These are phyloP conservation scores for Betta splendens DNA, from an alignment of 2,797 vertebrate species.

Conservation along the genomic window DNA sequence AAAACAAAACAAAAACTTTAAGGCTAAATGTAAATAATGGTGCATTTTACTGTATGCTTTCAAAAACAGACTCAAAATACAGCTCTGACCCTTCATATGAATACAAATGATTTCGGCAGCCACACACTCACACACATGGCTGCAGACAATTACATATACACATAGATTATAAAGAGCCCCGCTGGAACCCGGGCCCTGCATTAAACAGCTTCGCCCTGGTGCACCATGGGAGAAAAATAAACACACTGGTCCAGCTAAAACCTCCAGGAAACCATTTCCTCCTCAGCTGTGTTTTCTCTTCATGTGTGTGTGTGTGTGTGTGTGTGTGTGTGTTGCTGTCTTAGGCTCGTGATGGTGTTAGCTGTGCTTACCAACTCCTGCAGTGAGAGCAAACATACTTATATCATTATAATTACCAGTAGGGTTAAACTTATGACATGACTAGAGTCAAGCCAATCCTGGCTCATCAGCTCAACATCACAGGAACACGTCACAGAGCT, in stretches of 20 bases:
- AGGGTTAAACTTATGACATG: too few species aligned
- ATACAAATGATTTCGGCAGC: slow-evolving; percentile 5
- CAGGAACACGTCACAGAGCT: background rate
- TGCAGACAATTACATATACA: slow-evolving; percentile 33
- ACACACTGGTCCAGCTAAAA: slow-evolving; percentile 60
- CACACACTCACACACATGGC: slow-evolving; percentile 10
- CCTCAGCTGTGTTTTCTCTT: slow-evolving; percentile 68
- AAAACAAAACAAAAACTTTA: background rate
- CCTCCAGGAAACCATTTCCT: slow-evolving; percentile 70
- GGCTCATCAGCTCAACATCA: background rate
- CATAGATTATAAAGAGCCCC: slow-evolving; percentile 41
- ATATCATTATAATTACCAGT: slow-evolving; percentile 34
- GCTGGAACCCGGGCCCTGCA: slow-evolving; percentile 42
- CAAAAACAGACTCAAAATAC: slow-evolving; percentile 1
- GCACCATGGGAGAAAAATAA: slow-evolving; percentile 71
- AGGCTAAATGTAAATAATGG: background rate
- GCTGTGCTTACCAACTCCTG: slow-evolving; percentile 55
- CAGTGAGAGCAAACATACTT: slow-evolving; percentile 57
- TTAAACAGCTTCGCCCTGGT: slow-evolving; percentile 66
- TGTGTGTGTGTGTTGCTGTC: slow-evolving; percentile 40
- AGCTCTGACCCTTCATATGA: background rate
- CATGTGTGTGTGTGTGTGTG: slow-evolving; percentile 30
- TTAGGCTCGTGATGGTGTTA: slow-evolving; percentile 52
- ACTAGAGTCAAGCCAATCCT: background rate
- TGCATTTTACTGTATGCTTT: background rate